phyloP scores from a whole-genome alignment of 2,797 vertebrate genomes.

The Phalloptychus januarius region DNA sequence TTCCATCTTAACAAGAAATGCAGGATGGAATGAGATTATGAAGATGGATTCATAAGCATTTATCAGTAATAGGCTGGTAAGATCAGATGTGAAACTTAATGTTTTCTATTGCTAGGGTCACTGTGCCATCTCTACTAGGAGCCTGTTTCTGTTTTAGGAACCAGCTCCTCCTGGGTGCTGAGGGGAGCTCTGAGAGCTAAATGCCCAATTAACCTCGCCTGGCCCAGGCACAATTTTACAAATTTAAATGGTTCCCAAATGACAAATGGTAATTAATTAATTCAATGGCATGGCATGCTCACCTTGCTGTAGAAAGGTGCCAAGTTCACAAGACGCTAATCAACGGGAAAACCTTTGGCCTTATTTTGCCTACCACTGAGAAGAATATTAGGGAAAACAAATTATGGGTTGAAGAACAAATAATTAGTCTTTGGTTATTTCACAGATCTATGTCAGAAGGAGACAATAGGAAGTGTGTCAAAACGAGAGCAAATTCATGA shows the following conservation, averaged over 20 bases:
- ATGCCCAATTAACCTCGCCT: conserved; percentile 83
- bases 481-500: conserved; percentile 15
- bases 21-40: conserved; percentile 31
- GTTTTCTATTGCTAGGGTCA: conserved; percentile 65
- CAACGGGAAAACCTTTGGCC: conserved; percentile 74
- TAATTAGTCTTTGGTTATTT: conserved; percentile 55
- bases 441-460: conserved; percentile 14
- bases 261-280: conserved; percentile 80
- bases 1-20: conserved; percentile 31
- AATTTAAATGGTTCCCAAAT: conserved; percentile 79
- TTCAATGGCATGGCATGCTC: conserved; percentile 72
- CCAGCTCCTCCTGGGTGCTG: conserved; percentile 72
- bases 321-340: conserved; percentile 68
- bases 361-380: conserved; percentile 65
- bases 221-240: conserved; percentile 79
- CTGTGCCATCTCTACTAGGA: conserved; percentile 75
- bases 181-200: conserved; percentile 69
- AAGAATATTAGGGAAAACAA: conserved; percentile 62
- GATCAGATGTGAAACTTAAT: conserved; percentile 58
- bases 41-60: conserved; percentile 39
- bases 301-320: conserved; percentile 75
- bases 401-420: conserved; percentile 66
- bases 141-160: conserved; percentile 76
- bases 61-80: conserved; percentile 43
- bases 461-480: conserved; percentile 21